Evolutionary conservation across 2,888 invertebrate species (phyloP), one percentile per base, ranked within the genome.

Genomic region (Drosophila trichaetosa): DNA sequence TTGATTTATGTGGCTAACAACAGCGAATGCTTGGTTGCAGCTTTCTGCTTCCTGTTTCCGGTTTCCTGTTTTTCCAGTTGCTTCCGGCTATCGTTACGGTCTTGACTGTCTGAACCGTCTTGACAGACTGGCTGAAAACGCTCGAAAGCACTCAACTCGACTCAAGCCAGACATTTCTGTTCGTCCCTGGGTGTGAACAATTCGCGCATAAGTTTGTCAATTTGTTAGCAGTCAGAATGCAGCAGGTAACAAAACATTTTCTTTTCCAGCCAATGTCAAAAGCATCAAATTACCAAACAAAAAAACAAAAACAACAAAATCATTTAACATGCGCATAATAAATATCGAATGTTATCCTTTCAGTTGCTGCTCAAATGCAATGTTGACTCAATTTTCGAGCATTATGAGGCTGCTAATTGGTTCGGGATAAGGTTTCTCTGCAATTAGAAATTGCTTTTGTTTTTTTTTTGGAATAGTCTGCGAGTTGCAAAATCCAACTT

Each of bases 1-100:
- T 71, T 75, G 75, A 71, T 76, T 71, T 76, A 76, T 76, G 71
- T 48, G 51, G 46, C 27, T 36, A 51, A 21, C 51, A 46, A 16
- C 24, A 46, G 46, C 24, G 7, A 4, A 8, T 46, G 11, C 34
- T 46, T 67, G 52, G 33, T 21, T 72, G 58, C 77, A 72, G 77
- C 64, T 54, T 64, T 36, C 52, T 46, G 49, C 24, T 62, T 61
- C 53, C 60, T 48, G 38, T 27, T 42, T 46, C 38, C 49, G 21
- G 24, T 27, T 48, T n/a, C 18, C 48, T 40, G n/a, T 49, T 27
- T 54, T 31, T 6, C 18, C 34, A 48, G 7, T 33, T 53, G 29
- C 49, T 27, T 51, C 49, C 51, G 29, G 40, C 52, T 24, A 16
- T 8, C 46, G 21, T 16, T 8, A 46, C 46, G 7, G 7, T 8